phyloP scores from a whole-genome alignment of 2,888 invertebrate species.

The Drosophila tanythrix region DNA sequence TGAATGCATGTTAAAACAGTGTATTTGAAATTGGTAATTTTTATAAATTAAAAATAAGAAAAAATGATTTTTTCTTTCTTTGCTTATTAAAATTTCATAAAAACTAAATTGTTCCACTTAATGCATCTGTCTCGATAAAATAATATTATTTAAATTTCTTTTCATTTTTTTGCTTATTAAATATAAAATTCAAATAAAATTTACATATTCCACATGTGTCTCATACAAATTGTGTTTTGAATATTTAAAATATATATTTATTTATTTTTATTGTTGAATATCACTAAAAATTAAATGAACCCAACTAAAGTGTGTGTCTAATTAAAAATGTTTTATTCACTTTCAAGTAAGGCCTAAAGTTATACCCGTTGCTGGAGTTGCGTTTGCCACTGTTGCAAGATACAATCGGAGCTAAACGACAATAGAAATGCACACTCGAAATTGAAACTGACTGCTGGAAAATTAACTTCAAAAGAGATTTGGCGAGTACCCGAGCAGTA shows the following conservation, averaged over 20 bases:
- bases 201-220: too few relatives aligned
- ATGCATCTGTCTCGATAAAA: background rate
- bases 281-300: background rate
- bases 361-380: constrained; percentile 2
- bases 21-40: too few relatives aligned
- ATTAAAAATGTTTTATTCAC: background rate
- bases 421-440: constrained; percentile 53
- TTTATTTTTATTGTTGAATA: background rate
- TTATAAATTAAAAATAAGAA: too few relatives aligned
- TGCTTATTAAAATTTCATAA: background rate
- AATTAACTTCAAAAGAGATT: constrained; percentile 75
- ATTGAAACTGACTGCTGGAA: constrained; percentile 80
- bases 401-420: constrained; percentile 12
- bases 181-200: background rate
- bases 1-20: too few relatives aligned
- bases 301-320: background rate
- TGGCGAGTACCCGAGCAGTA: constrained; percentile 52
- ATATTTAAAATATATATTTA: too few relatives aligned
- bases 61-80: too few relatives aligned
- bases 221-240: background rate
- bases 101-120: background rate
- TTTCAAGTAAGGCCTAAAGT: background rate
- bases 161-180: background rate
- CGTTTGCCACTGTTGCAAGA: constrained; percentile 19
- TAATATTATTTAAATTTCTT: background rate